Base-by-base conservation (phyloP, 37 sponge, comb jelly and placozoan genomes). In the Dysidea cf. avara region DNA sequence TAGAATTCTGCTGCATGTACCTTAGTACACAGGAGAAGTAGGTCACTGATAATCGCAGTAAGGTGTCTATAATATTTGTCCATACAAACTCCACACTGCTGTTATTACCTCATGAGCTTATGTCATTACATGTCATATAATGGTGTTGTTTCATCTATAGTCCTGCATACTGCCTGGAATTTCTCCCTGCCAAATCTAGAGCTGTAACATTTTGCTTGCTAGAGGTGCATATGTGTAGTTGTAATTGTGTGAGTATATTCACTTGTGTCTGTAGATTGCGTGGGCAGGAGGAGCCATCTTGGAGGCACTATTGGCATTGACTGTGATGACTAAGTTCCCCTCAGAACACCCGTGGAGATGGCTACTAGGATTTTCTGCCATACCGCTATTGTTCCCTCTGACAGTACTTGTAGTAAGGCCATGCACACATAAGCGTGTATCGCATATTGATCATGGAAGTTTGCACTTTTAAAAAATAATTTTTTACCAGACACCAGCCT, bases 121-220 rank as follows among this genome's bases (percentile, higher is more conserved):
- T n/a, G n/a, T n/a, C n/a, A n/a, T n/a, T n/a, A n/a, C n/a, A n/a
- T n/a, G n/a, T n/a, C n/a, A n/a, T n/a, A n/a, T n/a, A n/a, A n/a
- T n/a, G n/a, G n/a, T n/a, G n/a, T n/a, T n/a, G n/a, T n/a, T n/a
- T n/a, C n/a, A n/a, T n/a, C n/a, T 48, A 39, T 31, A 77, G 78
- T n/a, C 28, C 47, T 9, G 67, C 66, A 20, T 77, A 37, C 37
- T 77, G 64, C 47, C 35, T 64, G 28, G 78, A 77, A 31, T 77
- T 68, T 37, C 58, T 77, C 13, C 78, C 78, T 47, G 78, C 47
- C 12, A 77, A 77, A 51, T 53, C 46, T 14, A 47, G 78, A 49
- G 78, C 40, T 24, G 33, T 56, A 32, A 56, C 57, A 29, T 22
- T 54, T 36, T 43, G 61, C 33, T 17, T 43, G 31, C 18, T 61